Percentiles rank a stretch among this genome's conserved stretches.
Conservation (phyloP, 2,888 invertebrate species). For the Diaphora mendica region DNA sequence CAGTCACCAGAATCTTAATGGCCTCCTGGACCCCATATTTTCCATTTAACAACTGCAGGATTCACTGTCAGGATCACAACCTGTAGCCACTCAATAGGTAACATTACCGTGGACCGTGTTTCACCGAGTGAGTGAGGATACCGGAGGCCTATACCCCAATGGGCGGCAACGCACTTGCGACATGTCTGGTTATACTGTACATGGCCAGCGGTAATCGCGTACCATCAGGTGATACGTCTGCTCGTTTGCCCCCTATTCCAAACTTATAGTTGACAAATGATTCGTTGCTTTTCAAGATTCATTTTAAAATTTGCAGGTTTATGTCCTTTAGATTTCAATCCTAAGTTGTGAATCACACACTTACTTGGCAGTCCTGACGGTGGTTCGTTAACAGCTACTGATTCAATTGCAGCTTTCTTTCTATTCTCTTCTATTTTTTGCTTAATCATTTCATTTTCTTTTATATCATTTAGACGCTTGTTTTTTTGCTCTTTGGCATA, state of each 20-base stretch:
- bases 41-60: background rate
- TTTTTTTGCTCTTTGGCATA: slow-evolving; percentile 75
- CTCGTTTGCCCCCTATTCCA: no score
- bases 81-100: no score
- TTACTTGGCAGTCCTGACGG: slow-evolving; percentile 69
- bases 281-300: no score
- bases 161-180: no score
- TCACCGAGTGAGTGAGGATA: no score
- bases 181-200: no score
- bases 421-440: slow-evolving; percentile 79
- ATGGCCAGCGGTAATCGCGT: no score
- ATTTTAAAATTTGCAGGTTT: no score
- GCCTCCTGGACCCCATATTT: background rate
- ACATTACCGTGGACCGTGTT: no score
- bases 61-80: background rate
- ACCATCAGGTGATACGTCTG: no score
- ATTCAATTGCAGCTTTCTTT: slow-evolving; percentile 72
- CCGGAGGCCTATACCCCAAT: no score
- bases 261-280: no score
- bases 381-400: slow-evolving; percentile 63
- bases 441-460: slow-evolving; percentile 76
- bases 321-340: background rate
- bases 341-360: background rate
- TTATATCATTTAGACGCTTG: slow-evolving; percentile 74
- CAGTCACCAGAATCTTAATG: background rate